A percentile compares a stretch with the other conserved stretches of the same genome.
phyloP scores from a whole-genome alignment of 2,888 invertebrate species.

The Rhagophthalmus giganteus region DNA sequence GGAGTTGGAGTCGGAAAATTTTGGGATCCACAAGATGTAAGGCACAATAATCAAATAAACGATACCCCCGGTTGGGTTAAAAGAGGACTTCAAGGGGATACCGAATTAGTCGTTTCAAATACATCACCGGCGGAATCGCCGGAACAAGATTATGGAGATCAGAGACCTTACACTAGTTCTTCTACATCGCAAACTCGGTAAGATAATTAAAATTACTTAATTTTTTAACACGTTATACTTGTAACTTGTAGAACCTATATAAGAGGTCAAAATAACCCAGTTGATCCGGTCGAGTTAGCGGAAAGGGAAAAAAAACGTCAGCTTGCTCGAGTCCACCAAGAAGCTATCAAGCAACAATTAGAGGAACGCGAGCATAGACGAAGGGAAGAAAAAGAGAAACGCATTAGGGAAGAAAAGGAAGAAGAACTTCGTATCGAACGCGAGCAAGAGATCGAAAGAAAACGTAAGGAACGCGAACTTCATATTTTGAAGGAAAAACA shows the following conservation, averaged over 20 bases:
- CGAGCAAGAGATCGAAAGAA: conserved; percentile 71
- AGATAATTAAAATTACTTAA: conserved; percentile 17
- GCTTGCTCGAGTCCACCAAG: conserved; percentile 83
- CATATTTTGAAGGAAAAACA: conserved; percentile 68
- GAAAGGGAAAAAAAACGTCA: conserved; percentile 81
- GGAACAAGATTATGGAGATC: conserved; percentile 50
- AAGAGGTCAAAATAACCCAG: conserved; percentile 82
- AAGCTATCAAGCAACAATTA: conserved; percentile 80
- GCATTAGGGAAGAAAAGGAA: conserved; percentile 74
- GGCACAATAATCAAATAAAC: conserved; percentile 33
- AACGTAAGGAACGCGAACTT: conserved; percentile 73
- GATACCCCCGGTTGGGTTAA: conserved; percentile 60
- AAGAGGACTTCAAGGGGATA: conserved; percentile 58
- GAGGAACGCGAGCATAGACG: conserved; percentile 78
- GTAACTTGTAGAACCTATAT: conserved; percentile 64
- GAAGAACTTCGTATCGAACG: conserved; percentile 78
- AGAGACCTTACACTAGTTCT: conserved; percentile 51
- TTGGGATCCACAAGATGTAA: conserved; percentile 63
- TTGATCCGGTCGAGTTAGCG: conserved; percentile 77
- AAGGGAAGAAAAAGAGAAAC: conserved; percentile 74
- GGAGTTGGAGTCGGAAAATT: conserved; percentile 69
- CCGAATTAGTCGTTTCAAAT: conserved; percentile 56
- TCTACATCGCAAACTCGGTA: conserved; percentile 45
- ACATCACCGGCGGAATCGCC: conserved; percentile 54
- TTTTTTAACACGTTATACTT: not conserved